phyloP scores from a whole-genome alignment of 92 coral and sea anemone genomes.

The Pocillopora meandrina region DNA sequence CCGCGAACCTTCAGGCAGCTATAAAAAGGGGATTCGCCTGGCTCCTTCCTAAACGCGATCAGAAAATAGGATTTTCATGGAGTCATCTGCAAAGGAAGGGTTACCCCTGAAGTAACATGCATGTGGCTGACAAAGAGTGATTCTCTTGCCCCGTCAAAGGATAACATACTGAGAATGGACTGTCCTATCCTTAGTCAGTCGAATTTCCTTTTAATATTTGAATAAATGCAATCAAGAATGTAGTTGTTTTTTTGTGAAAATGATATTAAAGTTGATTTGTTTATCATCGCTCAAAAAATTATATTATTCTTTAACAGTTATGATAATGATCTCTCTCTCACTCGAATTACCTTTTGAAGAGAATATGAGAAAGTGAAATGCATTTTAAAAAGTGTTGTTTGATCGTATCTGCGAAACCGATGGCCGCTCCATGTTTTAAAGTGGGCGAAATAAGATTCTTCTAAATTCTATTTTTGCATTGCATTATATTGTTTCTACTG shows the following conservation, averaged over 20 bases:
- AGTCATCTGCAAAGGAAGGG: no score
- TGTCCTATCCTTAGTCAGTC: not conserved
- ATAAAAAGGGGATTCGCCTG: constrained; percentile 13
- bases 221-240: not conserved
- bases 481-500: no score
- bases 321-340: not conserved
- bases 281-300: not conserved
- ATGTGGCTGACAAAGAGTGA: not conserved
- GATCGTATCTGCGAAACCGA: no score
- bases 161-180: not conserved
- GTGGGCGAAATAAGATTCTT: no score
- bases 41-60: not conserved
- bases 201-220: not conserved
- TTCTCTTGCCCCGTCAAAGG: not conserved
- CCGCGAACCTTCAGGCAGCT: no score
- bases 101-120: not conserved
- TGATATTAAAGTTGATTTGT: not conserved
- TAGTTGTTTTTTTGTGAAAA: not conserved
- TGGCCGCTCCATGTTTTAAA: no score
- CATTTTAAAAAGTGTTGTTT: no score
- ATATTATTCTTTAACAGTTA: not conserved
- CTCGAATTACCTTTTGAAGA: no score
- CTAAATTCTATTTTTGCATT: no score
- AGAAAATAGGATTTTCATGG: not conserved
- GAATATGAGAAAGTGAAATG: no score